Evolutionary conservation across 1,140 invertebrate genomes (phyloP), one percentile per base, ranked within the genome.

Genomic region (Eubasilissa regina): DNA sequence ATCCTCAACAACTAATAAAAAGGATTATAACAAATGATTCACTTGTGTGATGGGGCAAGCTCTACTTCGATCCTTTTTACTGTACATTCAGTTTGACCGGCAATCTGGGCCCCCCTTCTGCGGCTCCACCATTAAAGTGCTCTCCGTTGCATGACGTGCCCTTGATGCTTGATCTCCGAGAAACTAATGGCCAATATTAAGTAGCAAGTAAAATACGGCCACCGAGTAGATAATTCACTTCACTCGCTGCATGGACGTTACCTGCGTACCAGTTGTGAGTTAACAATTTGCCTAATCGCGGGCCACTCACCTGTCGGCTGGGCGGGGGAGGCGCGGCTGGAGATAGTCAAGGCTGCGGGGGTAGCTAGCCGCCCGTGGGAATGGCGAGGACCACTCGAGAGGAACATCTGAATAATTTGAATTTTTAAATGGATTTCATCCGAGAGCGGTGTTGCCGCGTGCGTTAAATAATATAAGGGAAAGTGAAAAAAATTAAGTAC

Each of bases 101-200:
- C 21, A 19, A 17, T 58, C 55, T 58, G 9, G n/a, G n/a, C 55
- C n/a, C 17, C 13, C 35, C 60, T 6, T 35, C 25, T 35, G 35
- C 60, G 10, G 60, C 35, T 64, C 45, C 15, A 48, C 66, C 44
- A 70, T 70, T 70, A 47, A n/a, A 47, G n/a, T 56, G 70, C 51
- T 74, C 70, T 74, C n/a, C 56, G 70, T 74, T 58, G 70, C 70
- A 56, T 74, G 70, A 74, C 70, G 35, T 74, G 70, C 70, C 70
- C 70, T 74, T 74, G 70, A 74, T 47, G 66, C 66, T 70, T 21
- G 66, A 1, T 70, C 66, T 44, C 35, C 43, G 43, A 6, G 35
- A 35, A 47, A 21, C 48, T n/a, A 60, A 56, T 43, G 7, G 17
- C n/a, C 9, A 17, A 55, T 17, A 35, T 17, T 10, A 47, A 55